Percentiles rank a stretch among this genome's conserved stretches.
Evolutionary conservation across 2,113 vertebrate genomes (phyloP).

Genomic region (Saguinus imperator): DNA sequence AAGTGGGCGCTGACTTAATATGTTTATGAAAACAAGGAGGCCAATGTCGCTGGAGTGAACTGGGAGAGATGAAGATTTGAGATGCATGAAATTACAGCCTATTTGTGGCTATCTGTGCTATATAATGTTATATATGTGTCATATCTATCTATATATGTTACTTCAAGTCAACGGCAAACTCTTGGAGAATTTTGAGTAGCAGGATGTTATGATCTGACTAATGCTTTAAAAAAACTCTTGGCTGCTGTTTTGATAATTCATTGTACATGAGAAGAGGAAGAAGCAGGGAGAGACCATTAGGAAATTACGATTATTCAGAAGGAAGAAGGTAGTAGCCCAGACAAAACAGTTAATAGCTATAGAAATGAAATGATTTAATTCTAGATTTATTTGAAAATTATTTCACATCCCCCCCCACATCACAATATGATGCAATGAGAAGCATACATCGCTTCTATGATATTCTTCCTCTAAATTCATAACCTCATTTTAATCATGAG

Average conservation of each 20-base stretch:
- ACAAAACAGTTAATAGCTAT: background rate
- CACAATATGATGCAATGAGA: background rate
- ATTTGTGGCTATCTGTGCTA: background rate
- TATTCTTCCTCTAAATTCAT: background rate
- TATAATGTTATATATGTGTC: background rate
- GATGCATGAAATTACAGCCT: background rate
- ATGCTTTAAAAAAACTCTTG: background rate
- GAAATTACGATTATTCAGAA: background rate
- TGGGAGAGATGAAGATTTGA: background rate
- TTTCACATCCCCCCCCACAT: background rate
- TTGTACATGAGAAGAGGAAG: background rate
- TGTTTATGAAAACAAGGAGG: background rate
- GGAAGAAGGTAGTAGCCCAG: background rate
- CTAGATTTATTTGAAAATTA: background rate
- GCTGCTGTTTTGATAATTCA: background rate
- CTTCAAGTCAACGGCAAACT: background rate
- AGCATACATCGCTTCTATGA: background rate
- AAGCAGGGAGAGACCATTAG: background rate
- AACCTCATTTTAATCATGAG: background rate
- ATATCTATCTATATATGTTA: background rate
- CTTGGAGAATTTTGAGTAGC: background rate
- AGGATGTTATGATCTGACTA: background rate
- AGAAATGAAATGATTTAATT: background rate
- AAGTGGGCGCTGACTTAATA: background rate
- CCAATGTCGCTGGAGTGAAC: background rate